Percentiles rank a stretch among this genome's conserved stretches.
phyloP scores from a whole-genome alignment of 2,113 vertebrate genomes.

The Lepus europaeus region DNA sequence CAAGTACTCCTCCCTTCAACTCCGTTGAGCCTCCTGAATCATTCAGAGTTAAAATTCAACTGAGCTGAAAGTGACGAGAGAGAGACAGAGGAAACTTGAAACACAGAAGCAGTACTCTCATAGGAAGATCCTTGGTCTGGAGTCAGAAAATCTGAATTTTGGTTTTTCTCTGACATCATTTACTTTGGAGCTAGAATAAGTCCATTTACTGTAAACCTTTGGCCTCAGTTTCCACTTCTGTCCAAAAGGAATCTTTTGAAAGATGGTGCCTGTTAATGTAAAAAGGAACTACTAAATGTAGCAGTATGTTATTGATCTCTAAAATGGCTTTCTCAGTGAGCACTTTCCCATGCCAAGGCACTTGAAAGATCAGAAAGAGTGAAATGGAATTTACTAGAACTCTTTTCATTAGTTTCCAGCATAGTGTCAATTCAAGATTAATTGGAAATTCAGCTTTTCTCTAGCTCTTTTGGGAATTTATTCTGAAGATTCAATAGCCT shows the following conservation, averaged over 20 bases:
- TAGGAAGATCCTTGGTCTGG: neutral
- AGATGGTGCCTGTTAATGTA: constrained; percentile 15
- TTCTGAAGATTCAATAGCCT: neutral
- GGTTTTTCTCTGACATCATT: constrained; percentile 41
- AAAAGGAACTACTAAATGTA: constrained; percentile 47
- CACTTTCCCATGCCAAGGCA: neutral
- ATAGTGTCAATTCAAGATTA: constrained; percentile 30
- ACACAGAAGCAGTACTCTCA: neutral
- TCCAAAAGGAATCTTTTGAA: constrained; percentile 47
- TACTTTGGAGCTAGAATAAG: constrained; percentile 48
- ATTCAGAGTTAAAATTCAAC: neutral
- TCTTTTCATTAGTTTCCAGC: constrained; percentile 61
- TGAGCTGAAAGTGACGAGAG: neutral
- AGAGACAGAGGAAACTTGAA: neutral
- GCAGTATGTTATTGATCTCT: neutral
- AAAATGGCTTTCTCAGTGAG: constrained; percentile 25
- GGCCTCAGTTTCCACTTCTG: constrained; percentile 47
- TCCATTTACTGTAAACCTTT: constrained; percentile 6
- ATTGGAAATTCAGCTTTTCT: constrained; percentile 44
- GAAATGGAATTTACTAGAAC: constrained; percentile 68
- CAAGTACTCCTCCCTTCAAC: neutral
- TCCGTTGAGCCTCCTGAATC: neutral
- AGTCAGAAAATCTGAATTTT: neutral
- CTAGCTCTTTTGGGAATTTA: constrained; percentile 24
- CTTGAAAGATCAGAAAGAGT: neutral